Evolutionary conservation across 2,797 vertebrate genomes (phyloP).

Genomic region (Chaenodraco wilsoni): DNA sequence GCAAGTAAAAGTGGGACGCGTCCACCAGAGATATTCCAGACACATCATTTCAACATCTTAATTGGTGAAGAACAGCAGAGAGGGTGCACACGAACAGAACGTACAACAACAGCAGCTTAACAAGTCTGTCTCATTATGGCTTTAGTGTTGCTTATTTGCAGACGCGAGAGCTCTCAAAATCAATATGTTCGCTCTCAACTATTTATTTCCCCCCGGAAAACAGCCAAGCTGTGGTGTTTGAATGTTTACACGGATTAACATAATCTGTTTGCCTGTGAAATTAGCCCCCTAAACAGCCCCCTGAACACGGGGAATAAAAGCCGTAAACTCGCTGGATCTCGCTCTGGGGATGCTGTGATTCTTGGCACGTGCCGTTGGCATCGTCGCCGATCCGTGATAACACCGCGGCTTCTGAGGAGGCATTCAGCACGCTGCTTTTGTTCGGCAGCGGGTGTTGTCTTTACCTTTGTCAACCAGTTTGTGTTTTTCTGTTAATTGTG

Average conservation of each 20-base stretch:
- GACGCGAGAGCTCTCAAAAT: constrained; percentile 75
- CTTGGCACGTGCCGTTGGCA: constrained; percentile 77
- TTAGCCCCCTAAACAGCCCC: constrained; percentile 86
- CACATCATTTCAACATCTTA: constrained; percentile 58
- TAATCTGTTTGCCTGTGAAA: constrained; percentile 90
- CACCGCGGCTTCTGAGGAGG: constrained; percentile 63
- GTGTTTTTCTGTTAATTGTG: constrained; percentile 61
- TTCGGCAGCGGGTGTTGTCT: constrained; percentile 39
- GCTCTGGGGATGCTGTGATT: constrained; percentile 79
- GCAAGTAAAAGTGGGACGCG: constrained; percentile 16
- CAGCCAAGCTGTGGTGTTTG: constrained; percentile 85
- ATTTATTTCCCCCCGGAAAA: constrained; percentile 85
- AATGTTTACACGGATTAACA: constrained; percentile 89
- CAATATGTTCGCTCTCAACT: constrained; percentile 83
- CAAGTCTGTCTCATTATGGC: constrained; percentile 81
- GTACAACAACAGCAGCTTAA: constrained; percentile 66
- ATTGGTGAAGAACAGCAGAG: constrained; percentile 65
- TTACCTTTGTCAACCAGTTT: constrained; percentile 54
- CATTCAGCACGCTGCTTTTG: constrained; percentile 68
- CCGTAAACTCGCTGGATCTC: constrained; percentile 73
- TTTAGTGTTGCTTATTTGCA: constrained; percentile 81
- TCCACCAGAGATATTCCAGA: constrained; percentile 37
- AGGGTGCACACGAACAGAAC: constrained; percentile 14
- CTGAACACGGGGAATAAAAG: constrained; percentile 80
- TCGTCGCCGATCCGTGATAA: constrained; percentile 74